Percentiles rank a stretch among this genome's conserved stretches.
These are phyloP conservation scores for Himalopsyche anomala DNA, from an alignment of 2,888 invertebrate species.

Conservation along the genomic window DNA sequence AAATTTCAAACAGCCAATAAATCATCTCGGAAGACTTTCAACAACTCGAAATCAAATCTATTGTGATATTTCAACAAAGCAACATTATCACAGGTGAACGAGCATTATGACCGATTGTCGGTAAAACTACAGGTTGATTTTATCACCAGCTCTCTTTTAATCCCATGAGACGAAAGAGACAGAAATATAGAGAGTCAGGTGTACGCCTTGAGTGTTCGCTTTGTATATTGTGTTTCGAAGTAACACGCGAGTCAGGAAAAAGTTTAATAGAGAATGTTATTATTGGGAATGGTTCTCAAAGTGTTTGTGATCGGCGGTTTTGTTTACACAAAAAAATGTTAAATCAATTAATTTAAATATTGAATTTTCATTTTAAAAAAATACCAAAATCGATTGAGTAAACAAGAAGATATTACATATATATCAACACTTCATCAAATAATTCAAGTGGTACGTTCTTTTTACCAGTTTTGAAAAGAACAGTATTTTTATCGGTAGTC, in stretches of 20 bases:
- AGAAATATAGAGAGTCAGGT: not conserved
- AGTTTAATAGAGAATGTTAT: conserved; percentile 54
- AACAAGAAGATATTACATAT: too few relatives aligned
- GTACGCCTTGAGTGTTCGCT: conserved; percentile 19
- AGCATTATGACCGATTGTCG: conserved; percentile 39
- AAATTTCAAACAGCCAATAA: conserved; percentile 48
- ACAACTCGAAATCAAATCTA: conserved; percentile 54
- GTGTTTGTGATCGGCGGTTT: too few relatives aligned
- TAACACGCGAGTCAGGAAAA: conserved; percentile 45
- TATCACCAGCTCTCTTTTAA: not conserved
- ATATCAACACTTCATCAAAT: too few relatives aligned
- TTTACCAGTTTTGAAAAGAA: too few relatives aligned
- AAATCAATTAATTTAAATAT: too few relatives aligned
- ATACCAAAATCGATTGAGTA: too few relatives aligned
- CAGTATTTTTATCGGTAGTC: too few relatives aligned
- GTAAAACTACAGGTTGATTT: conserved; percentile 6
- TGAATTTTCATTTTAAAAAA: too few relatives aligned
- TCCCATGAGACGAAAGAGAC: not conserved
- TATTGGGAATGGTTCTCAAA: conserved; percentile 43
- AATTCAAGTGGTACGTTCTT: too few relatives aligned
- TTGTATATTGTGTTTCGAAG: conserved; percentile 36
- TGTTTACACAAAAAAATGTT: too few relatives aligned
- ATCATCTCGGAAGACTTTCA: conserved; percentile 52
- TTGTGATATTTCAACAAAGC: conserved; percentile 47
- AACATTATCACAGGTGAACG: conserved; percentile 31